Evolutionary conservation across 2,797 vertebrate species (phyloP).

Genomic region (Malurus leucopterus): DNA sequence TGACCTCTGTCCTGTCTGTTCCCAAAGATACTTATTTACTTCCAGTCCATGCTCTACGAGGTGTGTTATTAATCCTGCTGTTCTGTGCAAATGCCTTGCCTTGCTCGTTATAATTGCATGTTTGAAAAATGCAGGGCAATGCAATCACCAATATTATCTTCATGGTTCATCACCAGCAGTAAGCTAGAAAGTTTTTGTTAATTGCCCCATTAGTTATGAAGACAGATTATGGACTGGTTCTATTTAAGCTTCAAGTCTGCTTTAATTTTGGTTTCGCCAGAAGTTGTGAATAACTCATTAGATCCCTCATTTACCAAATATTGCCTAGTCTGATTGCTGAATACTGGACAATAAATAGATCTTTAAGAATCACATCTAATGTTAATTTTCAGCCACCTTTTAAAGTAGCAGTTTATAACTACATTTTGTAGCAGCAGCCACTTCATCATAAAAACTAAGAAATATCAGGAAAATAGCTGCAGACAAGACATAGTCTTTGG

Average conservation of each 20-base stretch:
- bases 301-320: background rate
- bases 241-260: background rate
- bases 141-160: background rate
- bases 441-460: background rate
- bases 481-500: background rate
- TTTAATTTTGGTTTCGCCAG: background rate
- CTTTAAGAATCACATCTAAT: background rate
- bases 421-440: background rate
- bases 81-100: fast-evolving
- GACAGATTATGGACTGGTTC: background rate
- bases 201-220: background rate
- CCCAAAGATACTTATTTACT: background rate
- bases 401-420: background rate
- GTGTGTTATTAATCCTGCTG: background rate
- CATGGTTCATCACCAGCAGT: background rate
- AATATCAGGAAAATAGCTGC: background rate
- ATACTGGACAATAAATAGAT: background rate
- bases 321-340: background rate
- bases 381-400: background rate
- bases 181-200: background rate
- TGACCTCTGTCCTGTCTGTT: background rate
- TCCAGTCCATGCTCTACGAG: background rate
- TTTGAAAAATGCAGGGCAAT: background rate
- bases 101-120: background rate
- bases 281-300: background rate